A percentile compares a stretch with the other conserved stretches of the same genome.
phyloP scores from a whole-genome alignment of 2,797 vertebrate genomes.

The Anas flavirostris region DNA sequence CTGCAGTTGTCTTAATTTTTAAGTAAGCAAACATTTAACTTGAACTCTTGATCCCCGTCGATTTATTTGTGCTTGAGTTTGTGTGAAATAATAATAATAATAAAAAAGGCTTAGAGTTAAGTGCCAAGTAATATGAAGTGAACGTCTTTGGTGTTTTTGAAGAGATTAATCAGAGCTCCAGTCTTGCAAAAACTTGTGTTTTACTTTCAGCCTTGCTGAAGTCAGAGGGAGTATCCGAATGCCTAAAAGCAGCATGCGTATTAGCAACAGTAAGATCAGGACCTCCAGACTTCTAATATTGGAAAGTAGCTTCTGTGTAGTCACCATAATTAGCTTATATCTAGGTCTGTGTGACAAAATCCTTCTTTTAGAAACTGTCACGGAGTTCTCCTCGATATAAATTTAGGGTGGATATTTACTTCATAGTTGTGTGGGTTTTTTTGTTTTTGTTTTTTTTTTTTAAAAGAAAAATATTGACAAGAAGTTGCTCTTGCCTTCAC shows the following conservation, averaged over 20 bases:
- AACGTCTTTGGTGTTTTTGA: neutral
- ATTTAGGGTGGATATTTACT: constrained; percentile 8
- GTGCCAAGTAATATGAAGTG: neutral
- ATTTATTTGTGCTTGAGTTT: neutral
- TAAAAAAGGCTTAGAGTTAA: neutral
- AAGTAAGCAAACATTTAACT: neutral
- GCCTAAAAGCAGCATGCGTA: neutral
- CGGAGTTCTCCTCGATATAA: neutral
- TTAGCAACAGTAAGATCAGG: neutral
- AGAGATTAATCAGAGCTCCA: neutral
- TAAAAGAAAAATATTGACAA: neutral
- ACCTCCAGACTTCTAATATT: neutral
- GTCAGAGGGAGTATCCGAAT: neutral
- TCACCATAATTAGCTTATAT: neutral
- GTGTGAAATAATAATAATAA: neutral
- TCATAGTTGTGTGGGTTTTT: neutral
- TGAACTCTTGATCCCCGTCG: neutral
- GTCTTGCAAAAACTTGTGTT: neutral
- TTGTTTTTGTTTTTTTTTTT: too few species aligned
- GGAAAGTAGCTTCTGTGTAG: neutral
- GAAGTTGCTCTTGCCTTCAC: neutral
- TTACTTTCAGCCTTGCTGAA: neutral
- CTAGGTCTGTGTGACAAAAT: neutral
- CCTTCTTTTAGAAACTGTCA: neutral
- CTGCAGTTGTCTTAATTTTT: neutral